These are phyloP conservation scores for Pilophorus perplexus DNA, from an alignment of 2,888 invertebrate species.

Conservation along the genomic window DNA sequence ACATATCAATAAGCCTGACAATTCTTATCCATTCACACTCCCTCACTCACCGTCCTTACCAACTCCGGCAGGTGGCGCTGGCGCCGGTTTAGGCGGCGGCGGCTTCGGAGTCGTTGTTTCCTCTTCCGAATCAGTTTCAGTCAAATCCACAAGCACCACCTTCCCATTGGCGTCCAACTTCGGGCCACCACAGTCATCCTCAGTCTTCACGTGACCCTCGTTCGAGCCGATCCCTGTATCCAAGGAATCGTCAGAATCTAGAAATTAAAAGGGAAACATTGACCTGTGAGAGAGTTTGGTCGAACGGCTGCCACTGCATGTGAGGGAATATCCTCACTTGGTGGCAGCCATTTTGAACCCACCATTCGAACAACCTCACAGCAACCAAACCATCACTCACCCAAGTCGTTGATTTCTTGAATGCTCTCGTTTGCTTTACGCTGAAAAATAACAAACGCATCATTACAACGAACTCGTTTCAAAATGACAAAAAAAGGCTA, in stretches of 20 bases:
- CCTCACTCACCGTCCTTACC: background rate
- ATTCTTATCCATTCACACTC: background rate
- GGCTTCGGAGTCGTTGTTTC: background rate
- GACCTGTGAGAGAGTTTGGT: no score
- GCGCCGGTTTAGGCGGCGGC: background rate
- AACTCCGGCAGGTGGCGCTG: background rate
- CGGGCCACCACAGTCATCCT: background rate
- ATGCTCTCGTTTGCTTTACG: slow-evolving; percentile 18
- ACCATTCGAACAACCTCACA: no score
- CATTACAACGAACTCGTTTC: background rate
- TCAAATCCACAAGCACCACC: slow-evolving; percentile 23
- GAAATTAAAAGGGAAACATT: no score
- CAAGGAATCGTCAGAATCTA: slow-evolving; percentile 24
- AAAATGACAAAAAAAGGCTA: no score
- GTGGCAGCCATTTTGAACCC: no score
- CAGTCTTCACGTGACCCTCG: slow-evolving; percentile 1
- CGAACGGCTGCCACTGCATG: no score
- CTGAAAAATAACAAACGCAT: slow-evolving; percentile 9
- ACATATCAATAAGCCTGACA: no score
- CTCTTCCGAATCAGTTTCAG: slow-evolving; percentile 35
- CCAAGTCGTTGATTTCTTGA: slow-evolving; percentile 31
- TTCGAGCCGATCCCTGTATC: slow-evolving; percentile 19
- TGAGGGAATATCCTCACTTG: no score
- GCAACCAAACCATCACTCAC: no score
- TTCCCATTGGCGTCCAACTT: background rate